phyloP scores from a whole-genome alignment of 2,888 invertebrate species.

The Rhagophthalmus giganteus region DNA sequence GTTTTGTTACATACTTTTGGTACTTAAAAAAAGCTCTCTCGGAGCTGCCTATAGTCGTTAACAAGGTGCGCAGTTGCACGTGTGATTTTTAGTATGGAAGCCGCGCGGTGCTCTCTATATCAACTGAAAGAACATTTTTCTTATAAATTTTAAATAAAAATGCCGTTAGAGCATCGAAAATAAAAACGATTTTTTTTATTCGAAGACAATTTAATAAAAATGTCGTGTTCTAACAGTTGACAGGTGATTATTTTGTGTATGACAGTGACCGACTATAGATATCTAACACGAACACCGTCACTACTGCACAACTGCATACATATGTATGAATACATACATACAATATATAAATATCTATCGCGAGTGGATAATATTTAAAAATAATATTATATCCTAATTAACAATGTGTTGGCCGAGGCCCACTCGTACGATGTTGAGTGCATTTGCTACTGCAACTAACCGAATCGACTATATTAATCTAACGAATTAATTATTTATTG shows the following conservation, averaged over 20 bases:
- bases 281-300: conserved; percentile 45
- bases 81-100: conserved; percentile 45
- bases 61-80: conserved; percentile 52
- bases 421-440: conserved; percentile 43
- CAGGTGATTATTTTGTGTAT: conserved; percentile 39
- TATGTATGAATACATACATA: conserved; percentile 44
- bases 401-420: conserved; percentile 48
- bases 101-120: conserved; percentile 43
- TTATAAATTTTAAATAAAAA: neutral
- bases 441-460: conserved; percentile 50
- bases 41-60: conserved; percentile 44
- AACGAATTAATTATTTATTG: conserved; percentile 20
- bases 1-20: conserved; percentile 35
- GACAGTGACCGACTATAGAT: conserved; percentile 41
- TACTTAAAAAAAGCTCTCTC: conserved; percentile 31
- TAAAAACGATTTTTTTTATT: too few relatives aligned
- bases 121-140: conserved; percentile 16
- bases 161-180: too few relatives aligned
- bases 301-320: conserved; percentile 49
- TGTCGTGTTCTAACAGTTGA: conserved; percentile 16
- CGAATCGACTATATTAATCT: conserved; percentile 29
- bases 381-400: conserved; percentile 52
- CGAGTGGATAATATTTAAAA: conserved; percentile 51
- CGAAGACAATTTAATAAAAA: neutral
- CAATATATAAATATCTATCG: conserved; percentile 50